Base-by-base conservation (phyloP, 2,113 vertebrate genomes). In the Cryptomyrus ogoouensis region DNA sequence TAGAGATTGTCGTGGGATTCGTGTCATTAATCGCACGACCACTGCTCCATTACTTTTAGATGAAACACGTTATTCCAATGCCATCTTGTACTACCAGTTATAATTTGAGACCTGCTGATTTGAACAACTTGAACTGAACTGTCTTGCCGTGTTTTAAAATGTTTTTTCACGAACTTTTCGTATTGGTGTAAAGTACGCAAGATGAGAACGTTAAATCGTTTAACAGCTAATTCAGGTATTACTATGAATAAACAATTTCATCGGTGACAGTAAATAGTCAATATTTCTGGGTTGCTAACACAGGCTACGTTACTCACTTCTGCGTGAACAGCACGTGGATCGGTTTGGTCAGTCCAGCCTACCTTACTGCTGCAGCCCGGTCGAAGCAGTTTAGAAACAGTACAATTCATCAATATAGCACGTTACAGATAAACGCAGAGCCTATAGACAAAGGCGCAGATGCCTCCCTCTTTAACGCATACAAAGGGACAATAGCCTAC, bases 381-480 rank as follows among this genome's bases (percentile, higher is more conserved):
- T 39, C 70, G 31, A 35, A 39, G 70, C 74, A 7, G 35, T 7
- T 19, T 19, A 39, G 31, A 80, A 80, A 17, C 74, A 42, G 74
- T 17, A 42, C 74, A 35, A 80, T 27, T 92, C 83, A 90, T n/a
- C 90, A 89, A 42, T 5, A 56, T 47, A 89, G 89, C 56, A 77
- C 19, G 15, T 24, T 17, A 83, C 77, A 44, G 19, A 83, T 17
- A 39, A 9, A 47, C 8, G 21, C 44, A 24, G 44, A 46, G 83
- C 44, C 44, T 44, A n/a, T 39, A 39, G 35, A 42, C 74, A 42
- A 80, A 42, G 74, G 74, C 74, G 35, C 74, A 39, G 2, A 17
- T 80, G 66, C n/a, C 66, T 35, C 66, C 10, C 12, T 3, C 66
- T 13, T 83, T 83, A 47, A 47, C 21, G 21, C 83, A 49, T n/a